Evolutionary conservation across 2,113 vertebrate species (phyloP), one percentile per base, ranked within the genome.

Genomic region (Pangasianodon gigas): DNA sequence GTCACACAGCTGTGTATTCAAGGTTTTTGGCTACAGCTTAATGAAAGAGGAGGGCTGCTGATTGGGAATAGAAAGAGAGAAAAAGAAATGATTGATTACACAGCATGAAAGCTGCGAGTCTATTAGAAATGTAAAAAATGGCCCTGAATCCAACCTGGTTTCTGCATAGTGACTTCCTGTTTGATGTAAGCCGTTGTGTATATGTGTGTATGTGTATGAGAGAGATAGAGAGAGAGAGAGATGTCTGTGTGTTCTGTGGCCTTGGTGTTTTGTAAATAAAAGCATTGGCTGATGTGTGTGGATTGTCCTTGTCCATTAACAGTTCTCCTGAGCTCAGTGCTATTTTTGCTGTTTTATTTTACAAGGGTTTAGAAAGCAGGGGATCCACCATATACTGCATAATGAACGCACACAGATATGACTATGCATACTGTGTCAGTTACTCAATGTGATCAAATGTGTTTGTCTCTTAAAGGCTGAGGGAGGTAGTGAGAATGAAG

Each of bases 261-360:
- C 80, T 82, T 54, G 32, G n/a, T 54, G 62, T 88, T 88, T 77
- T 84, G 44, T 77, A 77, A 85, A 85, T 65, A 51, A 85, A 85
- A 48, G 52, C 41, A 46, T n/a, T 84, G 41, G 52, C 54, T 77
- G 65, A 89, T 85, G 44, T 89, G 69, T 79, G 11, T 84, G n/a
- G 54, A 65, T 52, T 85, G 82, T 46, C 69, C 88, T 89, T 46
- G 51, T 84, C 80, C 62, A 75, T 84, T 89, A 75, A 32, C 18
- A 74, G 67, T 46, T 74, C 14, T 44, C 32, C 41, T 89, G 44
- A 14, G 16, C 52, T 60, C 82, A 8, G 10, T 62, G 18, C 67
- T 77, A 51, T 48, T 85, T 86, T 77, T 60, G 52, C 54, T 65
- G 88, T 44, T 51, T 77, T 32, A 48, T 58, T 62, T n/a, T 74